A percentile compares a stretch with the other conserved stretches of the same genome.
These are phyloP conservation scores for Emydoidea blandingii DNA, from an alignment of 2,797 vertebrate species.

Conservation along the genomic window DNA sequence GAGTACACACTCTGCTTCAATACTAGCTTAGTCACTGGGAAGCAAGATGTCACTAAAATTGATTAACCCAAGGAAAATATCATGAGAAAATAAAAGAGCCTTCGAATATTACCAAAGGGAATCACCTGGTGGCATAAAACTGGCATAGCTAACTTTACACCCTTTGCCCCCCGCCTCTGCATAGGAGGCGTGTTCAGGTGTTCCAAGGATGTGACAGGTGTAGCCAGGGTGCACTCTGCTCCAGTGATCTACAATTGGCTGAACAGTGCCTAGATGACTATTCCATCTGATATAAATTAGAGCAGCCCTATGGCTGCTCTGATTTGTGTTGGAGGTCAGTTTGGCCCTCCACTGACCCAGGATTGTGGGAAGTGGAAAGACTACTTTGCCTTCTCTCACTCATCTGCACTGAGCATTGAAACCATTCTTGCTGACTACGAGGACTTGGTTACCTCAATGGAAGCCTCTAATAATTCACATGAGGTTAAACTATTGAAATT, in stretches of 20 bases:
- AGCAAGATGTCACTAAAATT: no score
- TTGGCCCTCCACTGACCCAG: neutral
- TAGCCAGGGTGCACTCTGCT: neutral
- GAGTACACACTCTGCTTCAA: no score
- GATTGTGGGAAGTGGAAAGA: neutral
- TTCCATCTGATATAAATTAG: neutral
- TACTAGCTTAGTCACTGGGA: no score
- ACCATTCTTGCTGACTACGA: neutral
- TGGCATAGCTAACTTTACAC: neutral
- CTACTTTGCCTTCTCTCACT: neutral
- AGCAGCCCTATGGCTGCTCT: neutral
- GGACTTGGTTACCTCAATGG: neutral
- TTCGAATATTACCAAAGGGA: no score
- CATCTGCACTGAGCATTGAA: neutral
- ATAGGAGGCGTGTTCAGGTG: neutral
- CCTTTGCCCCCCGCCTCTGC: neutral
- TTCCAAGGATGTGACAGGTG: neutral
- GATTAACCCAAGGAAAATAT: no score
- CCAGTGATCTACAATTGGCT: neutral
- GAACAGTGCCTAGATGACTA: neutral
- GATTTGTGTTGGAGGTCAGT: neutral
- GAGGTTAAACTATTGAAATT: neutral
- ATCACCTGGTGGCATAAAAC: neutral
- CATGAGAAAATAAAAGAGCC: no score
- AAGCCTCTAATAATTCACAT: neutral